Conservation (phyloP, 1,140 invertebrate genomes). For the Scaptomyza hsui region DNA sequence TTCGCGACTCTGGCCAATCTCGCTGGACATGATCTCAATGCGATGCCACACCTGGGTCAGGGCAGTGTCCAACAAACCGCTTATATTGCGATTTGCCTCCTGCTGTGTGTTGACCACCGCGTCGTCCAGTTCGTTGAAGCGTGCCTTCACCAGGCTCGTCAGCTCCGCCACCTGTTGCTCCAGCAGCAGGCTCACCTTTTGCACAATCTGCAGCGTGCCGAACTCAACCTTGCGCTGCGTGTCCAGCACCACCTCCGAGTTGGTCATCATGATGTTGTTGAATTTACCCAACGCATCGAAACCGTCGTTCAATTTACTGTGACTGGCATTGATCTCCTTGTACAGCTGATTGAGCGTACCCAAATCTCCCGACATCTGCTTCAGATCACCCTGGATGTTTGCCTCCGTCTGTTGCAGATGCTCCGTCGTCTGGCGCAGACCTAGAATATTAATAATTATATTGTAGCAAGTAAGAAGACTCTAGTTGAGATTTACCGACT, state of each 20-base stretch:
- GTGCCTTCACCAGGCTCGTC: conserved; percentile 88
- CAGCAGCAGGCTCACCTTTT: conserved; percentile 90
- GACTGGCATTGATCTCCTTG: conserved; percentile 86
- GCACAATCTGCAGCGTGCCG: conserved; percentile 92
- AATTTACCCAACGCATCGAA: conserved; percentile 88
- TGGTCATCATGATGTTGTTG: conserved; percentile 92
- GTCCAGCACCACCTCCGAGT: conserved; percentile 92
- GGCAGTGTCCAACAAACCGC: conserved; percentile 90
- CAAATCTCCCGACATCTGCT: conserved; percentile 84
- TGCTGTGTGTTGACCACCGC: conserved; percentile 90
- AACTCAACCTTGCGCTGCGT: conserved; percentile 94
- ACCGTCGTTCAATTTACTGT: conserved; percentile 85
- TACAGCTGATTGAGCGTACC: conserved; percentile 80
- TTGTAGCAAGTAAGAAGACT: too few species aligned
- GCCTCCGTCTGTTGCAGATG: conserved; percentile 79
- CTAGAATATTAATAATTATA: conserved; percentile 30
- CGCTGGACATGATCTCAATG: conserved; percentile 94
- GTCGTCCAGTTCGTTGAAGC: conserved; percentile 89
- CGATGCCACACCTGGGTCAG: conserved; percentile 94
- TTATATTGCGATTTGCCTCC: conserved; percentile 90
- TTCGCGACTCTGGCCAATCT: conserved; percentile 90
- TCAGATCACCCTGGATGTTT: conserved; percentile 61
- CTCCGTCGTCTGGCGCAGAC: conserved; percentile 78
- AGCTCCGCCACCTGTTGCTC: conserved; percentile 88
- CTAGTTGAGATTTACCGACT: too few species aligned